These are phyloP conservation scores for Chionis minor DNA, from an alignment of 2,113 vertebrate genomes.

Conservation along the genomic window DNA sequence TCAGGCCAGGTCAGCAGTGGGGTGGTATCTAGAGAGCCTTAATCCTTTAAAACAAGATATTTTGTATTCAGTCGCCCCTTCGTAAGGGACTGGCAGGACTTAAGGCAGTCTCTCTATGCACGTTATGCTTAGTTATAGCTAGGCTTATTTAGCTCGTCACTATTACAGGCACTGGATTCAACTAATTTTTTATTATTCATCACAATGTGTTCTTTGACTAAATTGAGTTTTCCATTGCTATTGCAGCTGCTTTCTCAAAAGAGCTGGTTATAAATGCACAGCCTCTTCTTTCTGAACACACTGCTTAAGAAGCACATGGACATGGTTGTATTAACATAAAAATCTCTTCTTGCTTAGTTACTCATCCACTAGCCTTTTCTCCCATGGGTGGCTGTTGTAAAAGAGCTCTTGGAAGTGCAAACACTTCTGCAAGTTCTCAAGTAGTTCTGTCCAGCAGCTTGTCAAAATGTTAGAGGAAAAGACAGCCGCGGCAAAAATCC, in stretches of 20 bases:
- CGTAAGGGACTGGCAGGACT: not conserved
- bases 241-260: slow-evolving; percentile 51
- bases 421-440: not conserved
- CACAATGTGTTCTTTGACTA: not conserved
- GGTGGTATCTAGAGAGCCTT: not conserved
- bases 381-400: not conserved
- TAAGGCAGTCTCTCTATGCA: not conserved
- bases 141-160: not conserved
- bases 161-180: not conserved
- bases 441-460: slow-evolving; percentile 13
- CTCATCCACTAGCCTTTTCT: slow-evolving; percentile 16
- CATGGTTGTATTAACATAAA: slow-evolving; percentile 2
- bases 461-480: not conserved
- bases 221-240: slow-evolving; percentile 16
- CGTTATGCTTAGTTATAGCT: not conserved
- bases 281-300: not conserved
- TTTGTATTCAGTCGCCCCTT: not conserved
- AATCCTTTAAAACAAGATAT: not conserved
- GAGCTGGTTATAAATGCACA: not conserved
- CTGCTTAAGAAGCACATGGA: not conserved
- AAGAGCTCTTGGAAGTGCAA: slow-evolving; percentile 21
- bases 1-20: not conserved
- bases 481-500: not conserved
- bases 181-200: slow-evolving; percentile 34
- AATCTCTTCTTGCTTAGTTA: not conserved